Base-by-base conservation (phyloP, 2,888 invertebrate species). In the Malthinus flaveolus region DNA sequence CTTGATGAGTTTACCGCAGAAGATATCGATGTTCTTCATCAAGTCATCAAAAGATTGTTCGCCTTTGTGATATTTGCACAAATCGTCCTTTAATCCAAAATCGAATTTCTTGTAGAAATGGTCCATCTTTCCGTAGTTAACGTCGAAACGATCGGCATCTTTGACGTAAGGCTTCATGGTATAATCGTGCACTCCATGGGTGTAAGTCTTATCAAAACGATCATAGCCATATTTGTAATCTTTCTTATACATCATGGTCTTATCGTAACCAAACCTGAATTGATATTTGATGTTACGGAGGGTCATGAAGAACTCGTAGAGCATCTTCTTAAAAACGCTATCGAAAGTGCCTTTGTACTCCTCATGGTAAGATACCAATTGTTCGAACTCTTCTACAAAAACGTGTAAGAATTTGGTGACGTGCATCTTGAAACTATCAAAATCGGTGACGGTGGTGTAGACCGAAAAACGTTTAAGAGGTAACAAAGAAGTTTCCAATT, bases 211-310 rank as follows among this genome's bases (percentile, higher is more conserved):
- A 35, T 10, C 35, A 5, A 10, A 35, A 31, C 10, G 32, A n/a
- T 32, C 49, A 9, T 12, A 23, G 13, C 52, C 53, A 15, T 46
- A 53, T 32, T 31, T 42, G 39, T 42, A 42, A 5, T 42, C 39
- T 15, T 23, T 23, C n/a, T 13, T 15, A 15, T 42, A 42, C 6
- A 15, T 13, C 15, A n/a, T 15, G 15, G 15, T 23, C n/a, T 42
- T 13, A n/a, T 42, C 39, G n/a, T 42, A 42, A 42, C 39, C 39
- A 3, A 15, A 42, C n/a, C 39, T 7, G 33, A 51, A 12, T 10
- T 42, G 42, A 12, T 13, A 32, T 9, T 32, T 4, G 15, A 51
- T 34, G 10, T 32, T 13, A 33, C 42, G 39, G 10, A 51, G 39
- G 10, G 39, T 42, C 39, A 42, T 42, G 10, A 42, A 23, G 39